Evolutionary conservation across 2,113 vertebrate species (phyloP).

Genomic region (Pluvianellus socialis): DNA sequence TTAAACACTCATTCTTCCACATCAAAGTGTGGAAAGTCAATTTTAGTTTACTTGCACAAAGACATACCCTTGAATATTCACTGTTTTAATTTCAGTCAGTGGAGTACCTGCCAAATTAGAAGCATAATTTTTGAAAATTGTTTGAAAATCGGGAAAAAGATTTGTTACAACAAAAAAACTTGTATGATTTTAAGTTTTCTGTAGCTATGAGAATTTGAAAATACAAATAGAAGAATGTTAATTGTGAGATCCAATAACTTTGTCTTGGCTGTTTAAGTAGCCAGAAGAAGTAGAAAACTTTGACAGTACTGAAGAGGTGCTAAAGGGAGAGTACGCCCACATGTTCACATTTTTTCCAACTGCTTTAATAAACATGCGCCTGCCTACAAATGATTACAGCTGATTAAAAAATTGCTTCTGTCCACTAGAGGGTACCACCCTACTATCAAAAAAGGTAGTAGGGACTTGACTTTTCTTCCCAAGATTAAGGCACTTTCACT

Average conservation of each 20-base stretch:
- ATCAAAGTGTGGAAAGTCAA: background rate
- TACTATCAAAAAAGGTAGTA: background rate
- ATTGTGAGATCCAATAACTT: background rate
- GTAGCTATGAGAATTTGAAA: background rate
- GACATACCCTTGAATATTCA: background rate
- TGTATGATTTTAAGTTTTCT: background rate
- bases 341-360: accelerated
- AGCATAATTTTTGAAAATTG: background rate
- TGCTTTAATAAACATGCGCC: background rate
- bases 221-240: background rate
- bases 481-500: background rate
- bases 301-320: background rate
- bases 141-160: background rate
- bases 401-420: background rate
- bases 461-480: background rate
- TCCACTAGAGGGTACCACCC: slow-evolving; percentile 61
- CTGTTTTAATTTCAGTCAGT: background rate
- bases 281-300: background rate
- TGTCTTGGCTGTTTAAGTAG: background rate
- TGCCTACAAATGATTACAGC: background rate
- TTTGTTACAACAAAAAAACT: background rate
- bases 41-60: background rate
- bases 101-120: background rate
- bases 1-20: background rate
- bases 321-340: background rate